phyloP scores from a whole-genome alignment of 1,140 invertebrate genomes.

The Heliconius hewitsoni region DNA sequence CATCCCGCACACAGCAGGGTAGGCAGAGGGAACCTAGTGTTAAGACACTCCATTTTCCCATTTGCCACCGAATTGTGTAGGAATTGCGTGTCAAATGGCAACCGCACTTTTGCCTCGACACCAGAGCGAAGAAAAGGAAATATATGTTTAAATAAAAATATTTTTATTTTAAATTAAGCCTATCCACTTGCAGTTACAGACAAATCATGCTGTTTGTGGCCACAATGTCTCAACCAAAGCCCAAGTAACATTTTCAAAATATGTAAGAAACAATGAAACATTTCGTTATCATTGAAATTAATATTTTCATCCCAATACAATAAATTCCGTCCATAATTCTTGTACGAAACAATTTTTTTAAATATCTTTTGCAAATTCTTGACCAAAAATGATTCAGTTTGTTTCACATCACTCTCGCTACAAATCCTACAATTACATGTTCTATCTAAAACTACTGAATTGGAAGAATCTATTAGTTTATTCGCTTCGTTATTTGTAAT shows the following conservation, averaged over 20 bases:
- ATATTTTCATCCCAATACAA: constrained; percentile 67
- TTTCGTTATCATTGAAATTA: constrained; percentile 65
- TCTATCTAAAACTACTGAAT: constrained; percentile 60
- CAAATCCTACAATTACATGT: constrained; percentile 72
- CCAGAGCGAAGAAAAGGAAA: no score
- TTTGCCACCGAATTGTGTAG: no score
- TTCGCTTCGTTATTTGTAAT: constrained; percentile 44
- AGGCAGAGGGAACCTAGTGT: no score
- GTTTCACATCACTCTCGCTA: constrained; percentile 51
- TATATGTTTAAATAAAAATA: no score
- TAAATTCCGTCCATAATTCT: constrained; percentile 56
- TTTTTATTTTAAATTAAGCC: background rate
- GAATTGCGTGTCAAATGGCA: no score
- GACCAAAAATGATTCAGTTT: constrained; percentile 50
- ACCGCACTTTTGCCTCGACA: no score
- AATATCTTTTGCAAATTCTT: constrained; percentile 59
- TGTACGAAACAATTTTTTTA: constrained; percentile 58
- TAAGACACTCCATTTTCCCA: no score
- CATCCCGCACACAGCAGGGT: no score
- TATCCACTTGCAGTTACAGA: constrained; percentile 17
- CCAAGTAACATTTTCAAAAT: constrained; percentile 68
- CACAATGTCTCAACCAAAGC: constrained; percentile 72
- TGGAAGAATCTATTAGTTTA: constrained; percentile 51
- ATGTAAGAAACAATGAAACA: constrained; percentile 65
- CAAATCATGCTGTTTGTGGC: constrained; percentile 59